Base-by-base conservation (phyloP, 2,888 invertebrate genomes). In the Steromphala cineraria region DNA sequence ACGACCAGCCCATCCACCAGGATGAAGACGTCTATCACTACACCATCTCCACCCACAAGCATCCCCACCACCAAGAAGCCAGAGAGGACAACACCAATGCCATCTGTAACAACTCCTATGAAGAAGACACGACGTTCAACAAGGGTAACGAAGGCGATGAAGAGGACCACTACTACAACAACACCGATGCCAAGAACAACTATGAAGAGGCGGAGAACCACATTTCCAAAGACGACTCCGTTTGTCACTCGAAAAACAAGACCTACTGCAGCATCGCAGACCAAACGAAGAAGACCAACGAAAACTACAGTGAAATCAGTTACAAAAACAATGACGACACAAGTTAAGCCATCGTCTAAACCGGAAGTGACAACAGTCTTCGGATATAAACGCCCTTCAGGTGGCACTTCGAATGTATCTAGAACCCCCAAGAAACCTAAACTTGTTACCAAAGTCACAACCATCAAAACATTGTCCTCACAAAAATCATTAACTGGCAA, bases 121-220 rank as follows among this genome's bases (percentile, higher is more conserved):
- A 80, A 74, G 53, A 80, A 24, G n/a, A 75, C 46, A 13, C 24
- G n/a, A 17, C 52, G 52, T 1, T 24, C 55, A n/a, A 21, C 53
- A n/a, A 36, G 0, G 24, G 28, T 19, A 28, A 75, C 67, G 24
- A 31, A 31, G 1, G 75, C 21, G 4, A 78, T 78, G n/a, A 67
- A 77, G 28, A 76, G 21, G 5, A 46, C 77, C 3, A 62, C 62
- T 10, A 52, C 67, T 21, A 77, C 80, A 74, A 76, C 76, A 21
- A 76, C 76, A 10, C 13, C 77, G 17, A 76, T 62, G 21, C 55
- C 80, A 21, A n/a, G 53, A 24, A 46, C 53, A 3, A 67, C 80
- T 10, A 24, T 28, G 24, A 80, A 19, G 8, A 62, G 24, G 28
- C n/a, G 53, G 40, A 3, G 75, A 21, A 75, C 36, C 13, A 52